These are phyloP conservation scores for Aricia artaxerxes DNA, from an alignment of 2,888 invertebrate species.

Conservation along the genomic window DNA sequence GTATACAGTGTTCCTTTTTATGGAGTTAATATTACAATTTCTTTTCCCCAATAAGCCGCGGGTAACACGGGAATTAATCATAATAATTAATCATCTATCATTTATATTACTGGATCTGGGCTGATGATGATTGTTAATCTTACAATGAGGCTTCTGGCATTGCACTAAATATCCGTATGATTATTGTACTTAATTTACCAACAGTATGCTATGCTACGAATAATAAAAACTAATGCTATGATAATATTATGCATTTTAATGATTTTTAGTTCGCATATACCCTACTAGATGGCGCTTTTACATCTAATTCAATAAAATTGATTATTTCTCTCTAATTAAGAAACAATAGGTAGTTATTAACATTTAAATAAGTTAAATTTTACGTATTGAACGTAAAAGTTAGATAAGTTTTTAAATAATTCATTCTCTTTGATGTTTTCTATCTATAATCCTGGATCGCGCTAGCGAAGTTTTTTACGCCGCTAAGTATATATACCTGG, in stretches of 20 bases:
- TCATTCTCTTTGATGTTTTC: not conserved
- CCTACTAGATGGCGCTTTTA: conserved; percentile 37
- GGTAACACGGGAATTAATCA: too few species aligned
- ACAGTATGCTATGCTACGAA: not conserved
- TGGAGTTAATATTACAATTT: too few species aligned
- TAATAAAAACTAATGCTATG: too few species aligned
- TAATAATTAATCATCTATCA: not conserved
- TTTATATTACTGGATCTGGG: too few species aligned
- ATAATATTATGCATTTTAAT: too few species aligned
- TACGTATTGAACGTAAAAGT: not conserved
- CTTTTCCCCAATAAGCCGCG: too few species aligned
- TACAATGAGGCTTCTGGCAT: not conserved
- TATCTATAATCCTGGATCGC: conserved; percentile 37
- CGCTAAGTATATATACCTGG: conserved; percentile 40
- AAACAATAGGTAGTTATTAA: not conserved
- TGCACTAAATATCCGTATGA: not conserved
- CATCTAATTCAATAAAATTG: not conserved
- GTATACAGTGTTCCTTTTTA: too few species aligned
- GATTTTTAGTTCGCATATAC: not conserved
- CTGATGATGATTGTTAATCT: not conserved
- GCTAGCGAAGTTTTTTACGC: conserved; percentile 38
- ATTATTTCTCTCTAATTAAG: not conserved
- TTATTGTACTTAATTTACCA: not conserved
- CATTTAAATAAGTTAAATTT: not conserved
- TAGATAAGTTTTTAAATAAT: conserved; percentile 6